Percentiles rank a stretch among this genome's conserved stretches.
phyloP scores from a whole-genome alignment of 1,140 invertebrate species.

The Galendromus occidentalis region DNA sequence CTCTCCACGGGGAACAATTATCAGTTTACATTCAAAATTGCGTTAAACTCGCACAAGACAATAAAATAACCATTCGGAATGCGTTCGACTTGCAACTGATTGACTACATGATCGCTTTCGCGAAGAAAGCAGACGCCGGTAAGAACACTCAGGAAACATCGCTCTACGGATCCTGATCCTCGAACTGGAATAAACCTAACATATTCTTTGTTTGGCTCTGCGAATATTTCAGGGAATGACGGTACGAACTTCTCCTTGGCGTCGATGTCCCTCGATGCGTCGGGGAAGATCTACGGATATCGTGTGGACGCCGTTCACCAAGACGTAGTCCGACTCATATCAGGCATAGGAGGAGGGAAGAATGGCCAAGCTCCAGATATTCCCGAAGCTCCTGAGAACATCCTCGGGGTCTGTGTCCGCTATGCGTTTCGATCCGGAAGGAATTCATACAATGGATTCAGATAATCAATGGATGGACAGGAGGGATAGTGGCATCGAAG shows the following conservation, averaged over 20 bases:
- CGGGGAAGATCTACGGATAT: conserved; percentile 1
- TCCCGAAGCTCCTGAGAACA: neutral
- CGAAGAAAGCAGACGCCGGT: neutral
- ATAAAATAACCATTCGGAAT: conserved; percentile 5
- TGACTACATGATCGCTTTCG: neutral
- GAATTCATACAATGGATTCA: neutral
- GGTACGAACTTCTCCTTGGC: neutral
- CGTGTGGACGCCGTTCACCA: neutral
- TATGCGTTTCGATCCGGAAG: too few relatives aligned
- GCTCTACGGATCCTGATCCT: neutral
- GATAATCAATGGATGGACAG: too few relatives aligned
- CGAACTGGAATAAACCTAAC: neutral
- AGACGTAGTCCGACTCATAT: neutral
- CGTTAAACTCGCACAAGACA: neutral
- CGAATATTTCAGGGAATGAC: neutral
- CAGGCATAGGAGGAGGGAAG: neutral
- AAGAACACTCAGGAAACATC: neutral
- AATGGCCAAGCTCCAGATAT: neutral
- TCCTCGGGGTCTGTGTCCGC: neutral
- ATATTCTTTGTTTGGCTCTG: neutral
- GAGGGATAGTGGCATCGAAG: neutral
- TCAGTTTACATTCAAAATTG: neutral
- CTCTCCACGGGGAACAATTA: neutral
- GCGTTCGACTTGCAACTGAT: conserved; percentile 3
- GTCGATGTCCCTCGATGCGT: conserved; percentile 2